Evolutionary conservation across 64 coral and sea anemone species (phyloP).

Genomic region (Montipora efflorescens): DNA sequence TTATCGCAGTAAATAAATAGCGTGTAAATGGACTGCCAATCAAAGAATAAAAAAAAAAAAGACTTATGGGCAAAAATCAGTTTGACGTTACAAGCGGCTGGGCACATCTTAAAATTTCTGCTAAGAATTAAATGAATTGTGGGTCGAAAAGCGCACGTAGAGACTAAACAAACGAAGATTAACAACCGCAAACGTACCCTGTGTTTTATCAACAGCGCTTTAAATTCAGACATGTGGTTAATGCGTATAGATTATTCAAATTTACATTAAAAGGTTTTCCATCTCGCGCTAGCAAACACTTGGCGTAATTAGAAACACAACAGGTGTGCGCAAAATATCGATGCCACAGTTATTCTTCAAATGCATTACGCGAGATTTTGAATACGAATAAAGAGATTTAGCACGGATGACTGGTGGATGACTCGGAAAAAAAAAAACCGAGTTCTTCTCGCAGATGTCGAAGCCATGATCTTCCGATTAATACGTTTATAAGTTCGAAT

Average conservation of each 20-base stretch:
- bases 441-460: no score
- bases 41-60: not conserved
- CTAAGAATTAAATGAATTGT: not conserved
- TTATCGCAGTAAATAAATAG: not conserved
- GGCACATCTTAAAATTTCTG: not conserved
- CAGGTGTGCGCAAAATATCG: not conserved
- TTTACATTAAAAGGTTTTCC: constrained; percentile 16
- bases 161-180: no score
- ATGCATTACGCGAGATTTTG: no score
- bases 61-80: no score
- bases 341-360: no score
- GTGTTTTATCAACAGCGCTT: constrained; percentile 14
- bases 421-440: no score
- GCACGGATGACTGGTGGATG: no score
- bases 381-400: no score
- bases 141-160: not conserved
- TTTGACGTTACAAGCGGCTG: no score
- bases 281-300: not conserved
- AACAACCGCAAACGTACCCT: not conserved
- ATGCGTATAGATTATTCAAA: not conserved
- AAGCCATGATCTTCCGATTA: no score
- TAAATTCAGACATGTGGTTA: not conserved
- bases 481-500: no score
- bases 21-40: not conserved
- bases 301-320: constrained; percentile 3